Percentiles rank a stretch among this genome's conserved stretches.
Evolutionary conservation across 2,888 invertebrate genomes (phyloP).

Genomic region (Altica lythri): DNA sequence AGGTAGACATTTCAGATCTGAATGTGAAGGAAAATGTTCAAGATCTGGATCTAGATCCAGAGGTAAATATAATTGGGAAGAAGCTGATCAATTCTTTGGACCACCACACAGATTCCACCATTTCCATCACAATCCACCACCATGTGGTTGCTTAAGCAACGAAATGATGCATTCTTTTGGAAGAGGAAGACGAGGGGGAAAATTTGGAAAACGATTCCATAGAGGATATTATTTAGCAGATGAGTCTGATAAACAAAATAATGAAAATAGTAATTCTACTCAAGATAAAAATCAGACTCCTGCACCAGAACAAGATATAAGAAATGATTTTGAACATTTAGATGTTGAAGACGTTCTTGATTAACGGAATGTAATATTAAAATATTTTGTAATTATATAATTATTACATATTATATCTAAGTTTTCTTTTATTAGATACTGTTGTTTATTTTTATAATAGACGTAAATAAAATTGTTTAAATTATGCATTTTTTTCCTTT

Average conservation of each 20-base stretch:
- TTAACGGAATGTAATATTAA: too few species aligned
- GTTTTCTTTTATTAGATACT: too few species aligned
- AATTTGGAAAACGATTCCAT: constrained; percentile 1
- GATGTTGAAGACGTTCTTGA: constrained; percentile 5
- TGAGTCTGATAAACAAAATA: neutral
- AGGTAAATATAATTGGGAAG: neutral
- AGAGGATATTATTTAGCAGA: neutral
- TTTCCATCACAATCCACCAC: constrained; percentile 5
- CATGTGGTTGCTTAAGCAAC: neutral
- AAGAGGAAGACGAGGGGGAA: constrained; percentile 1
- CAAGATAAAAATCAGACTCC: neutral
- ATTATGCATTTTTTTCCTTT: too few species aligned
- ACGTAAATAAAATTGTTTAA: too few species aligned
- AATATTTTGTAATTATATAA: too few species aligned
- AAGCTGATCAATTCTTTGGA: neutral
- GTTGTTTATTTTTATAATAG: too few species aligned
- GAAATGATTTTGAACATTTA: constrained; percentile 1
- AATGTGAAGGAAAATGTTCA: neutral
- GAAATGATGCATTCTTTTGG: neutral
- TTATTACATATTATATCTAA: too few species aligned
- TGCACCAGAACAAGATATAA: neutral
- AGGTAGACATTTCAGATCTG: neutral
- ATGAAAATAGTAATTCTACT: neutral
- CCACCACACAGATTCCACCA: neutral
- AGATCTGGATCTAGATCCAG: neutral